Base-by-base conservation (phyloP, 1,140 invertebrate genomes). In the Meloidogyne chitwoodi region DNA sequence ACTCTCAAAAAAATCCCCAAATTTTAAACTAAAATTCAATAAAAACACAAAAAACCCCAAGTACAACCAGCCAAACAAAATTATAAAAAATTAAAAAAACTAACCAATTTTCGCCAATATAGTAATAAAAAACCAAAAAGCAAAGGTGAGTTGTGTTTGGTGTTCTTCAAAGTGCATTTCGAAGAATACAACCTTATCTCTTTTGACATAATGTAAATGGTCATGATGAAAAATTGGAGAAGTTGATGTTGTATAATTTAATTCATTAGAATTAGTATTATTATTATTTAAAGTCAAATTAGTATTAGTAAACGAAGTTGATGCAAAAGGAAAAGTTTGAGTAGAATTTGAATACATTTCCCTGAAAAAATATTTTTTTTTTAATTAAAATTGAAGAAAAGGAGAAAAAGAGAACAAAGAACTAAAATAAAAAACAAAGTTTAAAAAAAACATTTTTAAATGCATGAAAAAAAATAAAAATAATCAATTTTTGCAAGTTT, bases 101-200 rank as follows among this genome's bases (percentile, higher is more conserved):
- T 70, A 34, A 78, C 77, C 75, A 27, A 79, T 78, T 74, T 78
- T 78, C 2, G 77, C 75, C 27, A 78, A 61, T 22, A 68, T 78
- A 22, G 68, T 78, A 26, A 80, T 78, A 67, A 78, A 78, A 26
- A 78, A 79, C 77, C 77, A 78, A 31, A 78, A 79, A 4, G 76
- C 77, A 64, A 78, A 78, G 6, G 77, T 78, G 14, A 78, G 77
- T 31, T 68, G 77, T 26, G 77, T 78, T 64, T 79, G 76, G 44
- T 75, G 67, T 16, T 78, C 67, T 26, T 78, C 66, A 61, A 78
- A 78, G n/a, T 78, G 77, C 62, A 48, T 75, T 34, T 75, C 74
- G 22, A 75, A 75, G 68, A 75, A 75, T 6, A 66, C 65, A 44
- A 73, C 64, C 12, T 61, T 24, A 31, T 73, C 56, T 11, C 56